Evolutionary conservation across 2,888 invertebrate genomes (phyloP).

Genomic region (Labia minor): DNA sequence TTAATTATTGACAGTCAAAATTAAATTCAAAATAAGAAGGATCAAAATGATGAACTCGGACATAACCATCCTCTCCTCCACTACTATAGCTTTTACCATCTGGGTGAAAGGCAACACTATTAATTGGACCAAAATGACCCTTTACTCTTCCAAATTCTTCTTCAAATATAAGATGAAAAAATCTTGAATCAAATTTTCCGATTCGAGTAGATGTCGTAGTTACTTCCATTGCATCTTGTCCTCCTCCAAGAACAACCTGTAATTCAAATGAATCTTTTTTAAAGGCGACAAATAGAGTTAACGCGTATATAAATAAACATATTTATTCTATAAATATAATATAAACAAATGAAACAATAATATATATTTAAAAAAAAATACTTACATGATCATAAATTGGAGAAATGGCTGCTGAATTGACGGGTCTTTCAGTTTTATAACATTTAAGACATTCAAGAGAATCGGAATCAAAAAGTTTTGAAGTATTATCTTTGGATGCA

Average conservation of each 20-base stretch:
- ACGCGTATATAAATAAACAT: too few relatives aligned
- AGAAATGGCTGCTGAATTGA: conserved; percentile 95
- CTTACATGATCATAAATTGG: conserved; percentile 86
- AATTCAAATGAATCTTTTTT: conserved; percentile 23
- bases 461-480: conserved; percentile 86
- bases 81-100: conserved; percentile 93
- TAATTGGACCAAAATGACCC: conserved; percentile 99
- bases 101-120: conserved; percentile 95
- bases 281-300: conserved; percentile 14
- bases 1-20: conserved; percentile 56
- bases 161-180: conserved; percentile 92
- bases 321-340: too few relatives aligned
- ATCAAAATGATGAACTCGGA: conserved; percentile 92
- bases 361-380: too few relatives aligned
- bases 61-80: conserved; percentile 98
- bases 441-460: conserved; percentile 80
- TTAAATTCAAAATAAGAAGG: conserved; percentile 91
- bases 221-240: conserved; percentile 99
- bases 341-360: too few relatives aligned
- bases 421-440: conserved; percentile 94
- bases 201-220: conserved; percentile 87
- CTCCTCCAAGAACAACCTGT: conserved; percentile 86
- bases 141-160: conserved; percentile 97
- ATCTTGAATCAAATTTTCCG: conserved; percentile 92
- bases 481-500: conserved; percentile 91